Evolutionary conservation across 2,888 invertebrate species (phyloP), one percentile per base, ranked within the genome.

Genomic region (Cantharis flavilabris): DNA sequence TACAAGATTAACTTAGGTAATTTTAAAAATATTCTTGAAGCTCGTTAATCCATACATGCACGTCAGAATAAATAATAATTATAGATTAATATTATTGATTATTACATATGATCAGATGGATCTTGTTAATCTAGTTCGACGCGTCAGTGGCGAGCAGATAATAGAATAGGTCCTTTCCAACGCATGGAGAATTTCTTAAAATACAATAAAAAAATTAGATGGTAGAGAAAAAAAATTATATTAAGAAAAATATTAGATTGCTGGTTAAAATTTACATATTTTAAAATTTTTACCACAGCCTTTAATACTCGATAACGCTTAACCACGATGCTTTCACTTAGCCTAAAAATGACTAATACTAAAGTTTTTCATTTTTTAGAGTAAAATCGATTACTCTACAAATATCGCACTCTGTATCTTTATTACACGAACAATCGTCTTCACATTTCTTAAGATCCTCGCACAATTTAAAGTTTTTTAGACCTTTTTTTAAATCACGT

Each of bases 311-410:
- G 70, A 74, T 74, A 74, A 74, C 49, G 49, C 49, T 49, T 49
- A 49, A 49, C 49, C 49, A 49, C 49, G 49, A 64, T 70, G 64
- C 65, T 16, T 69, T 70, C 63, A 62, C 26, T 30, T 72, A 72
- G 14, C 20, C 72, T 70, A 70, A 16, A 23, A 33, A 64, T 26
- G 5, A 70, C 67, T 64, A 84, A 49, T n/a, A 49, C 84, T 86
- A 87, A 84, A 86, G 85, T 78, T 86, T 86, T 67, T 87, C 88
- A 79, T 88, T 88, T 81, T 88, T 88, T 79, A 87, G 81, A 64
- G 88, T 88, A 79, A 88, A 88, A 82, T 88, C 88, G 62, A 88
- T 84, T 74, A 88, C 88, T 82, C 86, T 87, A 77, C 88, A 88
- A 78, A 88, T 88, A 81, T 88, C 88, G 83, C 88, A 88, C 79